Conservation (phyloP, 2,888 invertebrate genomes). For the Arctia plantaginis region DNA sequence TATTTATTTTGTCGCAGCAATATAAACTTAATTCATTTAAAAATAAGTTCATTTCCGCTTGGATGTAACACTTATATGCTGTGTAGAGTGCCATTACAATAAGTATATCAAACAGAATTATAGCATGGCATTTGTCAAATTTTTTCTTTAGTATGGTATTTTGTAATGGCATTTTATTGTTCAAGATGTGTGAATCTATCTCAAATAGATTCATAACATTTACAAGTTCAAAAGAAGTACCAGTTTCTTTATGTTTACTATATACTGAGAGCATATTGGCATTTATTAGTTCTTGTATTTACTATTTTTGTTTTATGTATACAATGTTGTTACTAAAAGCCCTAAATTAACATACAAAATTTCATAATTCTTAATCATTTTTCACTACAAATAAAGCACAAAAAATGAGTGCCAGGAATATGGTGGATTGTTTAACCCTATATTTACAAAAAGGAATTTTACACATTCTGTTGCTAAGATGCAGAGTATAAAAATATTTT, state of each 20-base stretch:
- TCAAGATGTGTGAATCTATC: background rate
- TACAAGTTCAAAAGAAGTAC: background rate
- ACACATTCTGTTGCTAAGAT: constrained; percentile 66
- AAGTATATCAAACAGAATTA: background rate
- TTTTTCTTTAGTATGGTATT: background rate
- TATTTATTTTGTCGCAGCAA: background rate
- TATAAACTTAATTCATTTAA: background rate
- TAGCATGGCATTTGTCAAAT: background rate
- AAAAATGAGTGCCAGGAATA: constrained; percentile 49
- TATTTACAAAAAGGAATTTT: constrained; percentile 72
- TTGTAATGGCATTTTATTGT: background rate
- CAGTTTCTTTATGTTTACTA: background rate
- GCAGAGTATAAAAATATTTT: constrained; percentile 66
- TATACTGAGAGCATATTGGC: background rate
- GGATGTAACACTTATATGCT: background rate
- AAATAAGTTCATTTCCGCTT: background rate
- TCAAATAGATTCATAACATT: background rate
- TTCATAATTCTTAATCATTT: constrained; percentile 20
- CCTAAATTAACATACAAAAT: constrained; percentile 46
- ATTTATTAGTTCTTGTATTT: background rate
- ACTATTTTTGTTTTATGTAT: background rate
- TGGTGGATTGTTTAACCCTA: constrained; percentile 62
- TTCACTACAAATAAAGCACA: constrained; percentile 61
- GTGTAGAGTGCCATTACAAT: background rate
- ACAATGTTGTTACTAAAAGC: constrained; percentile 17